Evolutionary conservation across 2,888 invertebrate genomes (phyloP).

Genomic region (Ernsta delagoae): DNA sequence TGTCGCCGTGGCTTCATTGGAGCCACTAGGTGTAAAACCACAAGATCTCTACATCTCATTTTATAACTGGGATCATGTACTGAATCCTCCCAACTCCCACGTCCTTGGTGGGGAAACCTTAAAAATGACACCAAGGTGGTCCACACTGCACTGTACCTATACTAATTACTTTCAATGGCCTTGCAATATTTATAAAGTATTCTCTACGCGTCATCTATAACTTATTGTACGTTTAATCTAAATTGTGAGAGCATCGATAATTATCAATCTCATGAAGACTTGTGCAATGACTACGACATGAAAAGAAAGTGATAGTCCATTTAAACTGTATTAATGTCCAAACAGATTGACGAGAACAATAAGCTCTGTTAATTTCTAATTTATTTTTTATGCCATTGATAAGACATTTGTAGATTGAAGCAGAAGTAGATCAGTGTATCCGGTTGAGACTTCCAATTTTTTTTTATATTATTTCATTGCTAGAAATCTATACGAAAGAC

Average conservation of each 20-base stretch:
- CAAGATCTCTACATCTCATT: constrained; percentile 40
- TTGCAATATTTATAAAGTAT: constrained; percentile 54
- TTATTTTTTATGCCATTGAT: constrained; percentile 17
- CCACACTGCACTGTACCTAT: constrained; percentile 44
- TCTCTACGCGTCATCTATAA: constrained; percentile 46
- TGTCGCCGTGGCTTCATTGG: constrained; percentile 1
- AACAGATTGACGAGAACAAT: constrained; percentile 29
- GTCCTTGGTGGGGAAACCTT: constrained; percentile 66
- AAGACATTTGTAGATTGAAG: background rate
- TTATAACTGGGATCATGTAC: constrained; percentile 36
- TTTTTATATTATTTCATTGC: too few species aligned
- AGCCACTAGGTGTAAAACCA: constrained; percentile 41
- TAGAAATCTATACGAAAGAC: too few species aligned
- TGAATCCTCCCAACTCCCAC: constrained; percentile 38
- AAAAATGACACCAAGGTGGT: constrained; percentile 67
- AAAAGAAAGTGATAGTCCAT: constrained; percentile 35
- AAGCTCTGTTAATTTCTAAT: constrained; percentile 29
- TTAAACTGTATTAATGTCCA: constrained; percentile 31
- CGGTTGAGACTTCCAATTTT: background rate
- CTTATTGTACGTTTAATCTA: constrained; percentile 51
- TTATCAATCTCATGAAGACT: constrained; percentile 26
- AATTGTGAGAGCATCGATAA: constrained; percentile 34
- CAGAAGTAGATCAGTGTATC: background rate
- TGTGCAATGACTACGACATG: constrained; percentile 27
- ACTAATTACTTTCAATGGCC: constrained; percentile 69